Base-by-base conservation (phyloP, 1,140 invertebrate species). In the Drosophila cardini region DNA sequence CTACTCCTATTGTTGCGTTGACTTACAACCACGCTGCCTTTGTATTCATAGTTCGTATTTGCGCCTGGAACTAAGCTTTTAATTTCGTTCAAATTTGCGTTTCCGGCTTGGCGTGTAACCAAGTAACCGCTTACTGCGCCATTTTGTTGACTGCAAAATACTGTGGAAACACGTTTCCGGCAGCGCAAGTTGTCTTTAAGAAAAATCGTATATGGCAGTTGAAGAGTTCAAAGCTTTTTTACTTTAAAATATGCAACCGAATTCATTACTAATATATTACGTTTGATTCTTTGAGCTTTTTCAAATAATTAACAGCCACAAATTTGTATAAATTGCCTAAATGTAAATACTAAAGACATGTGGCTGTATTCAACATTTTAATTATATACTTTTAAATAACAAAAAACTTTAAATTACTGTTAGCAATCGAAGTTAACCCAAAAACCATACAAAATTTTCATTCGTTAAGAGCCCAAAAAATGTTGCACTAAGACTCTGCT, bases 11-110 rank as follows among this genome's bases (percentile, higher is more conserved):
- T 58, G 9, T 32, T 34, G 26, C 42, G 30, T 32, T 18, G 46
- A 69, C 45, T 53, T 53, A 9, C 7, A 15, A 13, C 30, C 2
- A 13, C n/a, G 56, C 56, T 18, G 34, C 26, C 38, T 34, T 63
- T 64, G 42, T 15, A 60, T 60, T 52, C 38, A 11, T 53, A 43
- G 30, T 46, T 53, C 36, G n/a, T 65, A 36, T 73, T 55, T 73
- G 63, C n/a, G 34, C 34, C 40, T 32, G 48, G 10, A 46, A 58
- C 48, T 60, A 45, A 16, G 63, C 63, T 73, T 68, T 69, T 61
- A 73, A 73, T 69, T 73, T 73, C 64, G 56, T 69, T 73, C 56
- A 73, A 73, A 69, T 73, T 69, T 56, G 71, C 65, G 42, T 56
- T 63, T 69, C 65, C 65, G 48, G 8, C 50, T 70, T 62, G 65